Evolutionary conservation across 2,113 vertebrate genomes (phyloP), one percentile per base, ranked within the genome.

Genomic region (Bungarus multicinctus): DNA sequence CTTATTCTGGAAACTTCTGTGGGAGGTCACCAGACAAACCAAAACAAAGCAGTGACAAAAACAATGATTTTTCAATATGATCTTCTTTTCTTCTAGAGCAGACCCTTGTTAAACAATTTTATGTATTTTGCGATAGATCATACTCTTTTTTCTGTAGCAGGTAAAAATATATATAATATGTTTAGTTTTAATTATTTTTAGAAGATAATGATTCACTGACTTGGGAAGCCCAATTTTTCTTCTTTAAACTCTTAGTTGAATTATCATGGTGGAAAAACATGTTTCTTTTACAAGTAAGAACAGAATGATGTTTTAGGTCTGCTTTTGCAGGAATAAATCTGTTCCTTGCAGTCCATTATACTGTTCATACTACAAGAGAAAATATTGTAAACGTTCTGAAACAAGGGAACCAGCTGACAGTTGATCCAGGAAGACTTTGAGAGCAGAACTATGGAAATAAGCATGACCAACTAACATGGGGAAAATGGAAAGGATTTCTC

Each of bases 311-410:
- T 30, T 11, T 43, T 54, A 53, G 58, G 9, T 54, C 64, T 81
- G 5, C 39, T 91, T 53, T 85, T 85, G 20, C n/a, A 91, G 90
- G 64, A 25, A 0, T 39, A 43, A 25, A 39, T 3, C 3, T 8
- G 8, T 8, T 25, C 2, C 1, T 27, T 4, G 0, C 0, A 1
- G 0, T 54, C n/a, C 39, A 43, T 45, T 5, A 4, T 3, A 0
- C 5, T 53, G 1, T 12, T 54, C 5, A 25, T 81, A 22, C 43
- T 6, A 54, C 47, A 85, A 91, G 20, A 52, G 50, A 91, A 85
- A 34, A 85, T 3, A 18, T 50, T 85, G 10, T 91, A 34, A 34
- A 54, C 39, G 12, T 54, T 53, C 90, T 91, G 5, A 81, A 81
- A 34, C 23, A 91, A 85, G 90, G 90, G 11, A 4, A 85, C 53